Base-by-base conservation (phyloP, 2,797 vertebrate species). In the Mionectes olivaceus region DNA sequence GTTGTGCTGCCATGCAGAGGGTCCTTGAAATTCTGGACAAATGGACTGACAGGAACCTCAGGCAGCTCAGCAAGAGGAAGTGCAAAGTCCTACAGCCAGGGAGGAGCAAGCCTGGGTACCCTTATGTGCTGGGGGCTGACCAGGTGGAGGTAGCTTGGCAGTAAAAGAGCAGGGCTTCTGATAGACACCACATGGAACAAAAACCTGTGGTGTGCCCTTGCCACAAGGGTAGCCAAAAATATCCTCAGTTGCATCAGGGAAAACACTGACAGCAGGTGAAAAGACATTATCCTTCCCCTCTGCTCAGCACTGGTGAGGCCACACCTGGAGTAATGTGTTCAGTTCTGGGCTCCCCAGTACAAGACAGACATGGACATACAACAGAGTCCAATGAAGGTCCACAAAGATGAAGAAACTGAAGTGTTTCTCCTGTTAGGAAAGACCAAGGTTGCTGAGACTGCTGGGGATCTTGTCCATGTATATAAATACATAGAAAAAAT, bases 291-390 rank as follows among this genome's bases (percentile, higher is more conserved):
- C 43, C 16, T 53, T 73, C 28, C 18, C 6, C 12, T 73, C 22
- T 37, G 0, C 8, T 56, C 1, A 0, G 18, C 10, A 4, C 41
- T 37, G 11, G 3, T 28, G 46, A 76, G 57, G 17, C 30, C 19
- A 9, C 4, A 3, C 5, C 30, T 55, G 37, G 18, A 80, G 10
- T 67, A 16, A 24, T 57, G 10, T 23, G 33, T 77, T 14, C 39
- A 1, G 1, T 27, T 64, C 53, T 39, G 32, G 53, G 4, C 46
- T 64, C 8, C n/a, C 6, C 46, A 57, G 0, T 28, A 37, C 12
- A 32, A 46, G 25, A 81, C 25, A 78, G 32, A 37, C 7, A 32
- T 17, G 13, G 7, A 15, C 12, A n/a, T 27, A 21, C 24, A 33
- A 39, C 12, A 41, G 18, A 74, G 11, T 57, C 15, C 7, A 50